phyloP scores from a whole-genome alignment of 2,797 vertebrate genomes.

The Acanthurus leucopareius region DNA sequence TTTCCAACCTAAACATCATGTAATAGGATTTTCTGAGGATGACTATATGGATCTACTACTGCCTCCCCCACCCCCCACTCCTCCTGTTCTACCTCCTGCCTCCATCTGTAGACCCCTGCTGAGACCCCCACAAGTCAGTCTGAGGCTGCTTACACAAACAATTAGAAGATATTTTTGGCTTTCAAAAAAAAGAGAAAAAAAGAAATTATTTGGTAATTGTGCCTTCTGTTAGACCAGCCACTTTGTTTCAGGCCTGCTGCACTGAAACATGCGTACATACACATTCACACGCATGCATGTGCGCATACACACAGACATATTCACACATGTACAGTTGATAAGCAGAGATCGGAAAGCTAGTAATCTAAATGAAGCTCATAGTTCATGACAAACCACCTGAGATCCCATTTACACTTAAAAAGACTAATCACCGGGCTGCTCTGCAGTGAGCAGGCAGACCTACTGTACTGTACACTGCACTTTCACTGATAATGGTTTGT shows the following conservation, averaged over 20 bases:
- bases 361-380: constrained; percentile 56
- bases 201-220: constrained; percentile 46
- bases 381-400: constrained; percentile 62
- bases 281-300: neutral
- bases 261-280: constrained; percentile 9
- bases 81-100: constrained; percentile 16
- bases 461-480: constrained; percentile 28
- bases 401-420: constrained; percentile 70
- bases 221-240: constrained; percentile 52
- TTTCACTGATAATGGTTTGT: constrained; percentile 18
- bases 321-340: constrained; percentile 8
- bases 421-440: constrained; percentile 60
- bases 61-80: neutral
- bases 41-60: constrained; percentile 22
- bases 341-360: constrained; percentile 41
- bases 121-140: constrained; percentile 55
- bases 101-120: constrained; percentile 53
- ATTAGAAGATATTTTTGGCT: constrained; percentile 69
- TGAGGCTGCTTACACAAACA: constrained; percentile 76
- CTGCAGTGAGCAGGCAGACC: constrained; percentile 33
- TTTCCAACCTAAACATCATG: constrained; percentile 53
- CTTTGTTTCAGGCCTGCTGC: constrained; percentile 54
- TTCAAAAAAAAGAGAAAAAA: constrained; percentile 29
- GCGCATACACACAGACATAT: neutral
- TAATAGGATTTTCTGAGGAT: constrained; percentile 44